Conservation (phyloP, 2,888 invertebrate genomes). For the Melinaea marsaeus region DNA sequence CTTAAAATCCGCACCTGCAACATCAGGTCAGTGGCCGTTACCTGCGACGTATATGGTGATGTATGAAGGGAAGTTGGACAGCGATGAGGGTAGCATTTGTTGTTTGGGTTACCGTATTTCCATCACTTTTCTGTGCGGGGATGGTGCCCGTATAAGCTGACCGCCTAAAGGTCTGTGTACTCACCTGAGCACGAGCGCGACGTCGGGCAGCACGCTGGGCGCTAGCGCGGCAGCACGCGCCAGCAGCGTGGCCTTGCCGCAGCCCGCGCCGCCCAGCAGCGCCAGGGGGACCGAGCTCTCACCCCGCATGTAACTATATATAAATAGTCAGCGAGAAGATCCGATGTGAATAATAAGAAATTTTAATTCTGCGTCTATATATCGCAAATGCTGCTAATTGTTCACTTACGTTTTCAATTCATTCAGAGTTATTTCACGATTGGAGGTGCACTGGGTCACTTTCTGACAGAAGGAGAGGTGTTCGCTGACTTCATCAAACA, state of each 20-base stretch:
- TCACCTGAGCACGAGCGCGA: slow-evolving; percentile 71
- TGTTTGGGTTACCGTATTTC: too few species aligned
- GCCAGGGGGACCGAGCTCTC: slow-evolving; percentile 81
- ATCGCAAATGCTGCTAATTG: background rate
- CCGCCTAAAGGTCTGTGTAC: too few species aligned
- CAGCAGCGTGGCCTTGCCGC: slow-evolving; percentile 89
- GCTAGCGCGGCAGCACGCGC: slow-evolving; percentile 84
- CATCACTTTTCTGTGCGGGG: too few species aligned
- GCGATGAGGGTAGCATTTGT: too few species aligned
- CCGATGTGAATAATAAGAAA: too few species aligned
- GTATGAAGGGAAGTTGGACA: too few species aligned
- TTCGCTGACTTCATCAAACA: slow-evolving; percentile 84
- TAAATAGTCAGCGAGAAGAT: background rate
- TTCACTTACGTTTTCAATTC: slow-evolving; percentile 81
- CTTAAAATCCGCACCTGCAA: too few species aligned
- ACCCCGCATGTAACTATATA: slow-evolving; percentile 80
- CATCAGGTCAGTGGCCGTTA: too few species aligned
- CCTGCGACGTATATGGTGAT: too few species aligned
- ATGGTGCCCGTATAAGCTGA: too few species aligned
- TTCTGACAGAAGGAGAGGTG: slow-evolving; percentile 85
- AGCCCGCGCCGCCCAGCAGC: slow-evolving; percentile 87
- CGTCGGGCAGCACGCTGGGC: slow-evolving; percentile 80
- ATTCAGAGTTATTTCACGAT: slow-evolving; percentile 82
- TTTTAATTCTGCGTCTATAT: too few species aligned
- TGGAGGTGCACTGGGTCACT: slow-evolving; percentile 82